Conservation (phyloP, 1,140 invertebrate species). For the Habropoda laboriosa region DNA sequence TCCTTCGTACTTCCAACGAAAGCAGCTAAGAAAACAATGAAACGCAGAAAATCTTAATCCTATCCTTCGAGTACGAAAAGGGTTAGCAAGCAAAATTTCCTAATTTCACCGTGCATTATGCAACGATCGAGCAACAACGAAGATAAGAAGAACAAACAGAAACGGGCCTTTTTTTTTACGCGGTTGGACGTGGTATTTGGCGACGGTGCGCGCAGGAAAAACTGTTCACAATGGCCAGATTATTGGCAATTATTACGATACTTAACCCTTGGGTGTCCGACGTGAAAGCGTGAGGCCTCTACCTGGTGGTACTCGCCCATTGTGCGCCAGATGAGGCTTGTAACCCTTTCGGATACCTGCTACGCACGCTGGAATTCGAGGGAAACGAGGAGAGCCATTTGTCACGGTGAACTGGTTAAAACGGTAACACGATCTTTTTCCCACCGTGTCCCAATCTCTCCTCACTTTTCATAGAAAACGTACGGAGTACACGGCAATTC, state of each 20-base stretch:
- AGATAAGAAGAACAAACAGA: not conserved
- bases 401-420: conserved; percentile 7
- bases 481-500: too few species aligned
- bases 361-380: not conserved
- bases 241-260: conserved; percentile 61
- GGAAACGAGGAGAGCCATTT: conserved; percentile 5
- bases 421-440: not conserved
- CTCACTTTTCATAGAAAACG: too few species aligned
- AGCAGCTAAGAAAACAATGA: too few species aligned
- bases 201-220: not conserved
- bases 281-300: conserved; percentile 47
- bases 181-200: not conserved
- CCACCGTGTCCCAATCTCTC: not conserved
- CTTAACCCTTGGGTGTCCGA: conserved; percentile 53
- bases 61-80: not conserved
- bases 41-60: not conserved
- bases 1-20: not conserved
- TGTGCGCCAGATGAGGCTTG: conserved; percentile 29
- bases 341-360: conserved; percentile 62
- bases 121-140: not conserved
- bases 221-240: conserved; percentile 50
- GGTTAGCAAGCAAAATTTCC: not conserved
- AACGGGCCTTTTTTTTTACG: not conserved
- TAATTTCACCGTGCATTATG: not conserved
- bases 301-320: conserved; percentile 34